These are phyloP conservation scores for Ianthella basta DNA, from an alignment of 37 sponge, comb jelly and placozoan genomes.

Conservation along the genomic window DNA sequence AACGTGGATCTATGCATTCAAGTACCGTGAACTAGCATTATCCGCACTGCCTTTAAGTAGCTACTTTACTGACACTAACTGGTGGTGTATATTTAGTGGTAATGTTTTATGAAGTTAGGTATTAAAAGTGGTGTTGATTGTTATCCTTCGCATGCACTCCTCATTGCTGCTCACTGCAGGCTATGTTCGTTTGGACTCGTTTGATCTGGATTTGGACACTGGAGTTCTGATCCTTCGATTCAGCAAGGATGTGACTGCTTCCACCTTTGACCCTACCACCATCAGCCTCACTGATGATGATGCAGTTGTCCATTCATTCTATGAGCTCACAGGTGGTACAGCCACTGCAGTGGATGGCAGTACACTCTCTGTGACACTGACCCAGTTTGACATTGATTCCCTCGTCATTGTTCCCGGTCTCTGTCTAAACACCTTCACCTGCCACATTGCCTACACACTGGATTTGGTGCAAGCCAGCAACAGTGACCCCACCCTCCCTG, in stretches of 20 bases:
- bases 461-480: background rate
- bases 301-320: background rate
- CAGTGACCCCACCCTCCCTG: background rate
- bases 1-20: too few relatives aligned
- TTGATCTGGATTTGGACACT: background rate
- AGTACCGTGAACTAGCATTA: too few relatives aligned
- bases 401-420: background rate
- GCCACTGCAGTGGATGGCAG: background rate
- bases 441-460: constrained; percentile 11
- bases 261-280: background rate
- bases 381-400: background rate
- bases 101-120: too few relatives aligned
- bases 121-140: too few relatives aligned
- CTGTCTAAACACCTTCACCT: background rate
- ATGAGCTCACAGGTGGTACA: background rate
- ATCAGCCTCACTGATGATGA: background rate
- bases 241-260: background rate
- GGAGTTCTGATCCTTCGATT: background rate
- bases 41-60: too few relatives aligned
- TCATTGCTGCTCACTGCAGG: background rate
- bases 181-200: background rate
- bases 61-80: too few relatives aligned
- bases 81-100: too few relatives aligned
- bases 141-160: too few relatives aligned
- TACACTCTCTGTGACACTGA: background rate